Base-by-base conservation (phyloP, 2,888 invertebrate species). In the Boloria euphrosyne region DNA sequence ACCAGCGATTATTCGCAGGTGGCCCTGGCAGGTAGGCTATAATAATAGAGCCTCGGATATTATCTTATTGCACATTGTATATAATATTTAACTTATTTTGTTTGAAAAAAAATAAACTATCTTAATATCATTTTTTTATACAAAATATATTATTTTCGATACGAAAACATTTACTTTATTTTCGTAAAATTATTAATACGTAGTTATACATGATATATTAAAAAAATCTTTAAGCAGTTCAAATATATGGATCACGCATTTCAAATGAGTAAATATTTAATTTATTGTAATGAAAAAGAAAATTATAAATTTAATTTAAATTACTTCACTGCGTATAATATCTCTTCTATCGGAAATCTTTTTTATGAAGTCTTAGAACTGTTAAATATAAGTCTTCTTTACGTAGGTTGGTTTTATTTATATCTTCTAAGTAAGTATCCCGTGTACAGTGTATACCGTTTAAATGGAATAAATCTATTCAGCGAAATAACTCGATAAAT, bases 1-100 rank as follows among this genome's bases (percentile, higher is more conserved):
- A 59, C 49, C 17, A 47, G 54, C 65, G 57, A 57, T 62, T 55
- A 66, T 68, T 65, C 64, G 58, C 65, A 62, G 55, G 70, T 70
- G 71, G 67, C 71, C 71, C 68, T 68, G 68, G 66, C 66, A 53
- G 50, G 58, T 62, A 58, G 52, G 43, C 38, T 59, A 66, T 68
- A 60, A 66, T 68, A 66, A 66, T 55, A 59, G 46, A 53, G 64
- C 64, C 64, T 65, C 59, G 58, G 58, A 47, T 58, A 52, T 65
- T 65, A 65, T 65, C 51, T 65, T 58, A 64, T 52, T 64, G 31
- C 17, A 14, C 50, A 57, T 63, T 22, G 22, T 22, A 44, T 18
- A 18, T 27, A 38, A 27, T 55, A 63, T 57, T 59, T 46, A 27
- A 22, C 31, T 49, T 38, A 7, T 31, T 38, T n/a, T 44, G 44